Base-by-base conservation (phyloP, 1,140 invertebrate species). In the Trissolcus basalis region DNA sequence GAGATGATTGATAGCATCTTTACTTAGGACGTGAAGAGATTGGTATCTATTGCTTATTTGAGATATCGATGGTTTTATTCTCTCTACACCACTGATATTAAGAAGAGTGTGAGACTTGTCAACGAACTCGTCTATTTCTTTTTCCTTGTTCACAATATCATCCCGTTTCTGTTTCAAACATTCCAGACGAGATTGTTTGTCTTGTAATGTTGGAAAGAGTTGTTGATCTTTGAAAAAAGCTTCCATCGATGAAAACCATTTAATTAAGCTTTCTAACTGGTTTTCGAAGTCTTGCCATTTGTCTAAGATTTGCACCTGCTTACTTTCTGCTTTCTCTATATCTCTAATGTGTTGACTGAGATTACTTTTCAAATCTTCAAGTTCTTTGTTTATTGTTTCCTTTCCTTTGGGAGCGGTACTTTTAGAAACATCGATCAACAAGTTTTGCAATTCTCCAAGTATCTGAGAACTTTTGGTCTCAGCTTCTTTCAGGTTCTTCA, bases 1-100 rank as follows among this genome's bases (percentile, higher is more conserved):
- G 93, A 95, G 97, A 60, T 95, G 93, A 78, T 93, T 94, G 4
- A 96, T 92, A 0, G 96, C 93, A 85, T 98, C 96, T 89, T 97
- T 96, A 68, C 94, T 95, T 7, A 96, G 88, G 11, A 93, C 90
- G 77, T 93, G 93, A 16, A 98, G 87, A 49, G 94, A 90, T 86
- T 97, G 95, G 84, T 98, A 98, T 79, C 94, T 91, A 80, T 93
- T 96, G 78, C 93, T 96, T 11, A 97, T 92, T 89, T 98, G 96
- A 0, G 95, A 94, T 13, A 97, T 93, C 54, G 96, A 88, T 6
- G 95, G 94, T 83, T 96, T 96, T 4, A 98, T 91, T 51, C 94
- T 91, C 73, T 97, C 95, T 0, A 96, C 94, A 1, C 93, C 93
- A 85, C 94, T 96, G 1, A 92, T 90, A 82, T 97, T 94, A 0